Evolutionary conservation across 2,797 vertebrate species (phyloP), one percentile per base, ranked within the genome.

Genomic region (Lutjanus campechanus): DNA sequence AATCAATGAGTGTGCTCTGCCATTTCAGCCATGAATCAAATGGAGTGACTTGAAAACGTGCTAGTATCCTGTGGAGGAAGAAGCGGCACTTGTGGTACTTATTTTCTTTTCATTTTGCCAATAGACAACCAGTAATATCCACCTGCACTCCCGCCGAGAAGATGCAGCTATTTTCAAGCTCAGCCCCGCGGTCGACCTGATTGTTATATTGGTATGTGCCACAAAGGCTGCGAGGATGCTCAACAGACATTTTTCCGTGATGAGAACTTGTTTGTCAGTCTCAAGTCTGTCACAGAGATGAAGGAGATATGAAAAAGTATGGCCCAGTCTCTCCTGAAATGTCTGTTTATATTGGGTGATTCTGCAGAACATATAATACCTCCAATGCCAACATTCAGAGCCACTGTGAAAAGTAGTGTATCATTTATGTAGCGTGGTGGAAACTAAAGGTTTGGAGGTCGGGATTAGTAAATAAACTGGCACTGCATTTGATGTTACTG

Each of bases 1-100:
- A 83, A 87, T 93, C 91, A 89, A 89, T 90, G 85, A 68, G 75
- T 76, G 54, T 46, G 59, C 59, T 69, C 46, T 74, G 55, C 78
- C 66, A 71, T 75, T 81, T 83, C 80, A 68, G 71, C 73, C 80
- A 73, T 68, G 72, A 69, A 70, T 79, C 49, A 79, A 81, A 67
- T 69, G 58, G 76, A 90, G 76, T 43, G 75, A 61, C 77, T 64
- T 15, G 22, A 44, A 77, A 73, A 55, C 22, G 5, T 55, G 50
- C 20, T 11, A 70, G 43, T 46, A 51, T 82, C 85, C 84, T 74
- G 59, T 65, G 56, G 81, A 61, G 69, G 44, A 61, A 40, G 50
- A 68, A 40, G 65, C 50, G 0, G 49, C 7, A 19, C 49, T 77
- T 43, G 17, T 55, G 40, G 12, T 49, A 20, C 66, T 79, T 70